Base-by-base conservation (phyloP, 1,140 invertebrate species). In the Hyphantria cunea region DNA sequence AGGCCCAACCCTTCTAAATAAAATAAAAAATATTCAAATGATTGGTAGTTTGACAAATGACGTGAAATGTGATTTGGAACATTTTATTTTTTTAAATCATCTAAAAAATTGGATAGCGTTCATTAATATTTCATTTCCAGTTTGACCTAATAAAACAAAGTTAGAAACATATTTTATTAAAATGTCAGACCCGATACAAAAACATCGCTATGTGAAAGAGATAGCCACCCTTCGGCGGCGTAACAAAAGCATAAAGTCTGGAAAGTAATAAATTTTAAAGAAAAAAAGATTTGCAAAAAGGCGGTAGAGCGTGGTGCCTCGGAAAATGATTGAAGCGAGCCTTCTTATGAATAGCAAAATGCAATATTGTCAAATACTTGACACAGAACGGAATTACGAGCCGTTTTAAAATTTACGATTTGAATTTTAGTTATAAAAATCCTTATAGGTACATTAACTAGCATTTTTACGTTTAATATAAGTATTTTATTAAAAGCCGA, bases 291-390 rank as follows among this genome's bases (percentile, higher is more conserved):
- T 44, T 13, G 41, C 41, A 44, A n/a, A 44, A 44, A 39, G n/a
- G 9, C 37, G n/a, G 8, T 39, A 25, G 17, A 25, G 17, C 44
- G n/a, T 45, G 17, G 15, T 25, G 12, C 12, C 15, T 42, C 47
- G 34, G 37, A 33, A 42, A 49, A 60, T 60, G 56, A 60, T 60
- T 60, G 56, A 60, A 60, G 49, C 34, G 48, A 51, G 47, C 34
- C 44, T 51, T 17, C 52, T 64, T 44, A 41, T 60, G 54, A 58
- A 54, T 63, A 45, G 32, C 45, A 69, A 69, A 65, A 65, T 62
- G 56, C 67, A 69, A 69, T 60, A 69, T 62, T 66, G 67, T 39
- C 41, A 31, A 34, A 3, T 62, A 42, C 53, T 64, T 61, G 62
- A 64, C 61, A 48, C 56, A 31, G 33, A 58, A 58, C 32, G 41